A percentile compares a stretch with the other conserved stretches of the same genome.
phyloP scores from a whole-genome alignment of 2,113 vertebrate genomes.

The Chionomys nivalis region DNA sequence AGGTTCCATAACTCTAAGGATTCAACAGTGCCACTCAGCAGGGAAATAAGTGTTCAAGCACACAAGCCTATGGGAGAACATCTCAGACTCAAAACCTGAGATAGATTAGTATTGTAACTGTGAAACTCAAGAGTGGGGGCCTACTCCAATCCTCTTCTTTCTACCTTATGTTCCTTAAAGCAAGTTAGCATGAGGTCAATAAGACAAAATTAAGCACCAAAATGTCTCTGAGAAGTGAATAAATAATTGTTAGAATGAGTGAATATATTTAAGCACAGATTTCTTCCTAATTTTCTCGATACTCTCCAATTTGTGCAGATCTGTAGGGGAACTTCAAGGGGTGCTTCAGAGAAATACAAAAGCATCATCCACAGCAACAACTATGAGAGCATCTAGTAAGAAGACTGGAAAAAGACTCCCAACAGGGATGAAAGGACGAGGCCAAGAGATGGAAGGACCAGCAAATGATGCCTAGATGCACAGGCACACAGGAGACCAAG shows the following conservation, averaged over 20 bases:
- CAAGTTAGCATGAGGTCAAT: not conserved
- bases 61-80: not conserved
- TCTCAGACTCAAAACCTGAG: not conserved
- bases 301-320: not conserved
- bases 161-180: not conserved
- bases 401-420: not conserved
- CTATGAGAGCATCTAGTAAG: not conserved
- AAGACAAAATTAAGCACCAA: not conserved
- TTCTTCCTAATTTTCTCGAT: not conserved
- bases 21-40: not conserved
- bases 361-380: not conserved
- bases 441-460: not conserved
- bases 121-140: not conserved
- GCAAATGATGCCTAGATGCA: not conserved
- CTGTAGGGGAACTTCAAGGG: not conserved
- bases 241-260: not conserved
- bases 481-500: not conserved
- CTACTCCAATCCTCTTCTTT: not conserved
- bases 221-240: not conserved
- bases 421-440: not conserved
- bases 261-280: not conserved
- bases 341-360: not conserved
- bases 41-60: not conserved
- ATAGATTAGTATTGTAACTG: not conserved
- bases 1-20: not conserved